Base-by-base conservation (phyloP, 92 coral and sea anemone genomes). In the Heliopora coerulea region DNA sequence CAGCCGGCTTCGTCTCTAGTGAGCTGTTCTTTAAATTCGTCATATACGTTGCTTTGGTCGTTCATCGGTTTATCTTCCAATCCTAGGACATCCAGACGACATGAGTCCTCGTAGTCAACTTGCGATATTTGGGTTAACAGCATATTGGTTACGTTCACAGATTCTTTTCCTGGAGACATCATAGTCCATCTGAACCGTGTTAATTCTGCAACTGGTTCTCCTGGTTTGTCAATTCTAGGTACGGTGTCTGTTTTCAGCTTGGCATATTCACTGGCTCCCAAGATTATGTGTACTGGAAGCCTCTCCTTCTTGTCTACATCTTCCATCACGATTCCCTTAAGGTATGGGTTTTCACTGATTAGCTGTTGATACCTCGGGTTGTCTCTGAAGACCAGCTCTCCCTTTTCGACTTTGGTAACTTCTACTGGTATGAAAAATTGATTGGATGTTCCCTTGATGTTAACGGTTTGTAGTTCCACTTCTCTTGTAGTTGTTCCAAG, bases 201-300 rank as follows among this genome's bases (percentile, higher is more conserved):
- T 11, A 40, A 19, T 40, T 79, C 83, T 0, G 69, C 83, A 1
- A 79, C 58, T 7, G 83, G 78, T 37, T 83, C 59, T 17, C 87
- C 80, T 5, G 74, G 14, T n/a, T 40, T 15, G 8, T 79, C 74
- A 18, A 77, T 54, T 13, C 62, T 39, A 20, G 83, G 80, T 20
- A 56, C 59, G 5, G 42, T 25, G 9, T 42, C 68, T 30, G 86
- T 78, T 37, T 83, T 79, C 18, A 83, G 44, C 46, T 34, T 37
- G 8, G 67, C 66, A 28, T 44, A 72, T 18, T 83, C 83, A 63
- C 83, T 79, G 7, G 83, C 87, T 39, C 83, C 87, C 59, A 79
- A 62, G 19, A 79, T 63, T 5, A 83, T 68, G 44, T 69, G 87
- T 4, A 83, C 83, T 49, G 78, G 79, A 8, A 68, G 79, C 44